Evolutionary conservation across 2,797 vertebrate species (phyloP).

Genomic region (Sebastes aleutianus): DNA sequence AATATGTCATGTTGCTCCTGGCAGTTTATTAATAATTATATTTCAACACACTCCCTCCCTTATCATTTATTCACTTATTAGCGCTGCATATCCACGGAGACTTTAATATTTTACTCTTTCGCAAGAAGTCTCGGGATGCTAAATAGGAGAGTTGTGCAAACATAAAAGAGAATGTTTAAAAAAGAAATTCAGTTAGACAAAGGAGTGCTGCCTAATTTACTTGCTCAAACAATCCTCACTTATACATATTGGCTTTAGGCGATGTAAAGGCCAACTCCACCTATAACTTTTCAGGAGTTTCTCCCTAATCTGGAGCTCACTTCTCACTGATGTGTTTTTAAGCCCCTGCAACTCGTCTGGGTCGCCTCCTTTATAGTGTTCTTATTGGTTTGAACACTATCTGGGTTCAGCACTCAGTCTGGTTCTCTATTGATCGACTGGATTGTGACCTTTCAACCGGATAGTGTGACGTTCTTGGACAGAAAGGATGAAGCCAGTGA

Average conservation of each 20-base stretch:
- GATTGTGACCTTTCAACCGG: too few relatives aligned
- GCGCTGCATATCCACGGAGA: neutral
- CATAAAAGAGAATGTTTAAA: constrained; percentile 36
- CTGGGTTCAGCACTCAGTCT: too few relatives aligned
- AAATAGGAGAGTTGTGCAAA: constrained; percentile 26
- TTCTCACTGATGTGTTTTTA: neutral
- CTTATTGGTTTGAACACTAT: neutral
- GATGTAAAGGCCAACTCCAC: neutral
- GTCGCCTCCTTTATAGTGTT: neutral
- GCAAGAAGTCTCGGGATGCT: constrained; percentile 9
- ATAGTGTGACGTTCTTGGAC: too few relatives aligned
- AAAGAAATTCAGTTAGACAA: neutral
- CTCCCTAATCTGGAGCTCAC: neutral
- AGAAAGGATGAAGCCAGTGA: too few relatives aligned
- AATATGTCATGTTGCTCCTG: constrained; percentile 39
- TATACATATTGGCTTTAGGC: constrained; percentile 47
- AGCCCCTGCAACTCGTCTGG: neutral
- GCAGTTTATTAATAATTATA: constrained; percentile 33
- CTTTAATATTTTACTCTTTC: constrained; percentile 25
- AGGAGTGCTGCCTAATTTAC: constrained; percentile 30
- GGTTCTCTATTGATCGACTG: too few relatives aligned
- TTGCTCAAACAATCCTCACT: constrained; percentile 39
- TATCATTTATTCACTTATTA: constrained; percentile 36
- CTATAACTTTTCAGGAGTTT: neutral
- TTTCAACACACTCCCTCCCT: neutral